Conservation (phyloP, 2,888 invertebrate species). For the Lithodes maja region DNA sequence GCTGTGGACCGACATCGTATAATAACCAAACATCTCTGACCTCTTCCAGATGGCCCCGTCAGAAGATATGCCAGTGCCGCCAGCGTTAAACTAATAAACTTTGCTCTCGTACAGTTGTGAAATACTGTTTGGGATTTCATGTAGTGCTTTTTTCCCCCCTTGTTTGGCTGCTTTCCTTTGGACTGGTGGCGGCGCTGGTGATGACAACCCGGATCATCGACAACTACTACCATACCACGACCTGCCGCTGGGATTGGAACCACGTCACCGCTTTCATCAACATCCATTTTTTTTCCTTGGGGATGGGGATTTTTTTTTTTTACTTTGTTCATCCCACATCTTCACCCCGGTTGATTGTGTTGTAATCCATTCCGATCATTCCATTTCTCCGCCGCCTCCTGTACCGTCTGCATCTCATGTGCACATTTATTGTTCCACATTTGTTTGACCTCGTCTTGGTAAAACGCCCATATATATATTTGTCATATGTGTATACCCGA, state of each 20-base stretch:
- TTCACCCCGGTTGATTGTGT: not conserved
- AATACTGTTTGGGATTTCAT: not conserved
- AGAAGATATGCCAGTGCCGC: no score
- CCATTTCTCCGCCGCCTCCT: not conserved
- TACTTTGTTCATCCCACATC: not conserved
- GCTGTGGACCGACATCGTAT: no score
- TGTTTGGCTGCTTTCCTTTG: constrained; percentile 46
- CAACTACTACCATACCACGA: not conserved
- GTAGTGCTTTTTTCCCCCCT: constrained; percentile 4
- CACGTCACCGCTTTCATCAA: not conserved
- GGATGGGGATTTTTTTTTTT: not conserved
- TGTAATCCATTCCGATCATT: constrained; percentile 10
- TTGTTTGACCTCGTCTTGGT: no score
- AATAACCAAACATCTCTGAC: no score
- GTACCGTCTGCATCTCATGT: not conserved
- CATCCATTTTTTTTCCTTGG: not conserved
- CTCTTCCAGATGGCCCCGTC: no score
- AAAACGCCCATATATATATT: no score
- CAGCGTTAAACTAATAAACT: not conserved
- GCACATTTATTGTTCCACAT: not conserved
- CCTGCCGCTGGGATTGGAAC: constrained; percentile 1
- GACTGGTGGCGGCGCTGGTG: constrained; percentile 22
- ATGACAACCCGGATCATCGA: not conserved
- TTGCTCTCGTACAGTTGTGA: not conserved
- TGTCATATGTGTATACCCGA: no score